phyloP scores from a whole-genome alignment of 2,797 vertebrate genomes.

The Gymnothorax javanicus region DNA sequence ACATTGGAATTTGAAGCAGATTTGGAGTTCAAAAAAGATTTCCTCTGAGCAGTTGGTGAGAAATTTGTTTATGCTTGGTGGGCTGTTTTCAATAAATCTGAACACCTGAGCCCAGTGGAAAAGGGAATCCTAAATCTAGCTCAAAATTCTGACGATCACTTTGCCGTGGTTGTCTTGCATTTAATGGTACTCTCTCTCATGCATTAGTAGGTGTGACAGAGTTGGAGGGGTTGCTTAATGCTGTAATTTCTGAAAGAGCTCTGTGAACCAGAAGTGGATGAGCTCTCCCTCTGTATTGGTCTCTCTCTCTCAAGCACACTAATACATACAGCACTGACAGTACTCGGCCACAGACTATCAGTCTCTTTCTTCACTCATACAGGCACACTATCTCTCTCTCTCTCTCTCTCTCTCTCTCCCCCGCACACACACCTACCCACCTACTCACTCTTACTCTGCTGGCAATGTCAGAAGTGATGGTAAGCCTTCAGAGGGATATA shows the following conservation, averaged over 20 bases:
- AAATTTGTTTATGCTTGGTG: not conserved
- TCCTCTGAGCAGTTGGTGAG: not conserved
- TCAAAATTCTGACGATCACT: not conserved
- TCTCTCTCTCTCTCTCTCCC: conserved; percentile 24
- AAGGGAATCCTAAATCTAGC: not conserved
- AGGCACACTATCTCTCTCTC: not conserved
- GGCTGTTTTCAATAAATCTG: not conserved
- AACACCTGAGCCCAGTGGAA: not conserved
- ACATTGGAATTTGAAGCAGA: not conserved
- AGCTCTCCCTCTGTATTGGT: not conserved
- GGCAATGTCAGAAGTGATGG: conserved; percentile 70
- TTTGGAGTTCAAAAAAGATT: not conserved
- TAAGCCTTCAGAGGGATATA: conserved; percentile 67
- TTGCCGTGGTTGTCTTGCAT: conserved; percentile 22
- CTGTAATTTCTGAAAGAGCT: not conserved
- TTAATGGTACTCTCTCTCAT: not conserved
- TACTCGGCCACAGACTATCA: no score
- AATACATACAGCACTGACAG: no score
- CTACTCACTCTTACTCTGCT: conserved; percentile 43
- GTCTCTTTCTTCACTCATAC: not conserved
- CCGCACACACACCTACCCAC: not conserved
- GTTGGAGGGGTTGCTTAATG: conserved; percentile 10
- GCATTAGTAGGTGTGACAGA: conserved; percentile 27
- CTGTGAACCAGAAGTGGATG: conserved; percentile 35
- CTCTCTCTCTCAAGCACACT: not conserved